A percentile compares a stretch with the other conserved stretches of the same genome.
Conservation (phyloP, 2,888 invertebrate genomes). For the Bursaphelenchus okinawaensis region DNA sequence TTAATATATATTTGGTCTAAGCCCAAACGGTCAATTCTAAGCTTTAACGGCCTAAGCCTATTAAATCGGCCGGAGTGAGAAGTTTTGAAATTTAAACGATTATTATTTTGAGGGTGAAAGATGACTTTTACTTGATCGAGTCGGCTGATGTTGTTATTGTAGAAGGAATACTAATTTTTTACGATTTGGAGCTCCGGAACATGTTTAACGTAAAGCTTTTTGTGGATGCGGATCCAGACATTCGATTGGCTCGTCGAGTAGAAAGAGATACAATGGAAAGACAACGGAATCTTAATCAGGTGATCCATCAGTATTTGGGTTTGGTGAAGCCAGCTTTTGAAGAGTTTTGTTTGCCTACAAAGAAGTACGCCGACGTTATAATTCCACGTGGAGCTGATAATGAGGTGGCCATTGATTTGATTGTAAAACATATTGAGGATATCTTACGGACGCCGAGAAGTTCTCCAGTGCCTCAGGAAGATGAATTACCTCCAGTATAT, state of each 20-base stretch:
- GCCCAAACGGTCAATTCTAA: background rate
- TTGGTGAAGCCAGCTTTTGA: constrained; percentile 98
- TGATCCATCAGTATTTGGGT: constrained; percentile 70
- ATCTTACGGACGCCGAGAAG: constrained; percentile 64
- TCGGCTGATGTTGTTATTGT: constrained; percentile 79
- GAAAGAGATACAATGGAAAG: constrained; percentile 90
- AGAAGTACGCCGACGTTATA: constrained; percentile 98
- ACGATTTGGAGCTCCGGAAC: constrained; percentile 86
- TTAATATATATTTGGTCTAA: background rate
- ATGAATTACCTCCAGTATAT: background rate
- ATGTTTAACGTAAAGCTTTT: constrained; percentile 98
- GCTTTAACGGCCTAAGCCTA: too few relatives aligned
- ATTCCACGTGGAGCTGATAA: constrained; percentile 98
- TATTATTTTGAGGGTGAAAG: constrained; percentile 10
- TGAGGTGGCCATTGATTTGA: constrained; percentile 85
- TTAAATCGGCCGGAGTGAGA: too few relatives aligned
- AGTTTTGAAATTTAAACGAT: background rate
- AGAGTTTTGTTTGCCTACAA: constrained; percentile 72
- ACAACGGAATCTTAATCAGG: constrained; percentile 85
- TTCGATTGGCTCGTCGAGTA: constrained; percentile 81
- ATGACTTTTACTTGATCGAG: constrained; percentile 64
- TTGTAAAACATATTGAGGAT: constrained; percentile 92
- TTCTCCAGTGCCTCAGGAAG: background rate
- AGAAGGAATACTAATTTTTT: constrained; percentile 98
- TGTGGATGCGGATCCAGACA: constrained; percentile 97